Base-by-base conservation (phyloP, 2,113 vertebrate species). In the Noctilio leporinus region DNA sequence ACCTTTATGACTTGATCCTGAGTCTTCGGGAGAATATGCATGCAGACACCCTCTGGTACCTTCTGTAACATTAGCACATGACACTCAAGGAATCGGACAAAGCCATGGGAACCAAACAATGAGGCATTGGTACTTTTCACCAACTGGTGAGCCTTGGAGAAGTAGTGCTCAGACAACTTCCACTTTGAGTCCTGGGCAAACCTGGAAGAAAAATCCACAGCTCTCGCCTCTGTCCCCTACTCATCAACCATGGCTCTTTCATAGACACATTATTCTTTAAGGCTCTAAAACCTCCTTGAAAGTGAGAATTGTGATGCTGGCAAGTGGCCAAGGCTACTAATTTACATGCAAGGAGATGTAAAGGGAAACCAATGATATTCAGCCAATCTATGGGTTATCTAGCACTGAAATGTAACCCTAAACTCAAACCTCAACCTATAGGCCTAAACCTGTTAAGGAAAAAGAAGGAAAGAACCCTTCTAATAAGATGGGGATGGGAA, bases 11-110 rank as follows among this genome's bases (percentile, higher is more conserved):
- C 65, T 26, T 86, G 89, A 40, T 24, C 75, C 24, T 0, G 4
- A 38, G 81, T 80, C 76, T 94, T 64, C 55, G 73, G 3, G 20
- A 33, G 43, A 49, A 73, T 76, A 10, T 83, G 90, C 75, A 62
- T n/a, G 55, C 82, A 73, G 67, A 62, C 38, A 43, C 40, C 30
- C 17, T 85, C 89, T 51, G 89, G 92, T 78, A 85, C 75, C 49
- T 80, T 96, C 82, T 87, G 94, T 62, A 96, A 94, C 67, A 91
- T 90, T 5, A 96, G n/a, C 77, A 95, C 92, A 1, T 95, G 82
- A 33, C 97, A 97, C 62, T 96, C 97, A 5, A 96, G 83, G 86
- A 96, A 97, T 33, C 78, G 82, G 47, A 95, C 89, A 87, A 97
- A 97, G 72, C 97, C 95, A 43, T 95, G 95, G 12, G 89, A 94